Percentiles rank a stretch among this genome's conserved stretches.
phyloP scores from a whole-genome alignment of 2,888 invertebrate genomes.

The Dinocampus coccinellae region DNA sequence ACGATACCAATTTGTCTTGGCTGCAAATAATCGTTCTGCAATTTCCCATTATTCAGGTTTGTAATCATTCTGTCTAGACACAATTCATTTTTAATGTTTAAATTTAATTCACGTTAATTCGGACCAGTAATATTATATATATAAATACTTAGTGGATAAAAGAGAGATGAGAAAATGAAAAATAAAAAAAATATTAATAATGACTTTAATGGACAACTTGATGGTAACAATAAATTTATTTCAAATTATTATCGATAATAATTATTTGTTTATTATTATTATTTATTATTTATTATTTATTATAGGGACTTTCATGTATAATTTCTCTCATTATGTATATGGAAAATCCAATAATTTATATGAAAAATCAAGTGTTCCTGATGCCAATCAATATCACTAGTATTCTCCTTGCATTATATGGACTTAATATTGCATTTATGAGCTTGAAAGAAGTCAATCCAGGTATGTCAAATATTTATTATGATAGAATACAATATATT shows the following conservation, averaged over 20 bases:
- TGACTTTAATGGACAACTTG: background rate
- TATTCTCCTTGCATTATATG: constrained; percentile 79
- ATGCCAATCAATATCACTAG: constrained; percentile 77
- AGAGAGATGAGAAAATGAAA: background rate
- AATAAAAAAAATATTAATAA: background rate
- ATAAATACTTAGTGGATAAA: background rate
- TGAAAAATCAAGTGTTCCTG: constrained; percentile 70
- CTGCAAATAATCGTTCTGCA: constrained; percentile 76
- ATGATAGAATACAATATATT: background rate
- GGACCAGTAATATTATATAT: background rate
- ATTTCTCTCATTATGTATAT: constrained; percentile 56
- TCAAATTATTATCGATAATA: background rate
- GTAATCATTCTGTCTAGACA: background rate
- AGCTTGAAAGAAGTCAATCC: constrained; percentile 69
- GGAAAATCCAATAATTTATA: constrained; percentile 54
- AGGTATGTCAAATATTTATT: constrained; percentile 51
- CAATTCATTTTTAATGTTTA: background rate
- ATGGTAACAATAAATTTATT: constrained; percentile 8
- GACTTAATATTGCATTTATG: constrained; percentile 76
- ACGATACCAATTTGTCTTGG: constrained; percentile 63
- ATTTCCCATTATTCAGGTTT: constrained; percentile 80
- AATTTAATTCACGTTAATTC: background rate
- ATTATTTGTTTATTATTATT: background rate
- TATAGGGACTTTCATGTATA: constrained; percentile 57
- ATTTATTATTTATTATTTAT: too few species aligned